Base-by-base conservation (phyloP, 2,888 invertebrate species). In the Psylliodes chrysocephalus region DNA sequence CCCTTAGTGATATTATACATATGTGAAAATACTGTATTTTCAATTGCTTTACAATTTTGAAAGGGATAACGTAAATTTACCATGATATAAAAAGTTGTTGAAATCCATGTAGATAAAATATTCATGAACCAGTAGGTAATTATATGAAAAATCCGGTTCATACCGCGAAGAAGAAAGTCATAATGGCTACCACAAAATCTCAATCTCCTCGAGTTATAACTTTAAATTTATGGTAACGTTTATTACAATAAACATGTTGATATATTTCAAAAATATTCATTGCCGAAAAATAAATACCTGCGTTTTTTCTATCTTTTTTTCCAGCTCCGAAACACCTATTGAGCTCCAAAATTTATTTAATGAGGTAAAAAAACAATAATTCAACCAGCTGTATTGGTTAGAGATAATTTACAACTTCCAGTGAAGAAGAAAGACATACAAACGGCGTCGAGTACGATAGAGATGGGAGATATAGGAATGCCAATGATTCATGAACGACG, bases 401-500 rank as follows among this genome's bases (percentile, higher is more conserved):
- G 77, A 71, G 78, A 79, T 80, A 80, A 81, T 81, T 80, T 81
- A 81, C 77, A 72, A 70, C 65, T 53, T 47, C 52, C 35, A 12
- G 8, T 40, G 66, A 77, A 60, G 64, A 68, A 66, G 76, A 78
- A 52, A 66, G 70, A 60, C 55, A 66, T 68, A 53, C 42, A n/a
- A 18, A 30, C 14, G 40, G 19, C 14, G 12, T 42, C 18, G 59
- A 47, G 62, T 35, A 10, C 18, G 72, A 76, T 30, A 57, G 70
- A 73, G 74, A 74, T 59, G 67, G 66, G 49, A 68, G 42, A 56
- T 64, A 64, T 63, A 73, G 78, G 81, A 80, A 82, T 81, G 78
- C 80, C 79, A 77, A 79, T 82, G 82, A 82, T 82, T 81, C 81
- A 82, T 81, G 79, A 72, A 79, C 79, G 80, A 80, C 79, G 79